Percentiles rank a stretch among this genome's conserved stretches.
Evolutionary conservation across 2,113 vertebrate genomes (phyloP).

Genomic region (Crotalus helleri): DNA sequence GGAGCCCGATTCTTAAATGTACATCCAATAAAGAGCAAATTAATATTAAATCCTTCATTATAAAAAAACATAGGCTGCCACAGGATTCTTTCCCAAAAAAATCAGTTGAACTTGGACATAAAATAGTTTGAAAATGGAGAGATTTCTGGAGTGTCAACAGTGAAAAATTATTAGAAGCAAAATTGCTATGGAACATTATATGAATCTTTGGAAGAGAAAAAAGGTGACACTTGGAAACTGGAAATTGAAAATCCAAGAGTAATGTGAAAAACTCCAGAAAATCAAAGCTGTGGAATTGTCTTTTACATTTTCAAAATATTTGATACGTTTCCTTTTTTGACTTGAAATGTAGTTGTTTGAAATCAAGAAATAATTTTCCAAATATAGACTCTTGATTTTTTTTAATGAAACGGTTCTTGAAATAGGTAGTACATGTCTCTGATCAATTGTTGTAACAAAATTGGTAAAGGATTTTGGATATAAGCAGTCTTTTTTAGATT

Average conservation of each 20-base stretch:
- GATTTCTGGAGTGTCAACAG: constrained; percentile 15
- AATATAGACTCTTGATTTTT: background rate
- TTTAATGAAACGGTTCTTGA: background rate
- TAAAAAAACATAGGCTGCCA: background rate
- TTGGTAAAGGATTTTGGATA: background rate
- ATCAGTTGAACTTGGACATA: background rate
- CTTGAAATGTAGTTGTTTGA: background rate
- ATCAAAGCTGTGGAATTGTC: constrained; percentile 11
- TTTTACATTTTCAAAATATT: background rate
- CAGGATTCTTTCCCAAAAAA: background rate
- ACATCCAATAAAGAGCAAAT: background rate
- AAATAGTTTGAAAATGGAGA: constrained; percentile 5
- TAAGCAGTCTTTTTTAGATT: background rate
- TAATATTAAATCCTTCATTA: constrained; percentile 23
- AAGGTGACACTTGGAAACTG: background rate
- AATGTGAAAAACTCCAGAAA: constrained; percentile 2
- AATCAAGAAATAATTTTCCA: background rate
- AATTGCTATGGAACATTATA: constrained; percentile 26
- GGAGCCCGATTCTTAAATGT: constrained; percentile 18
- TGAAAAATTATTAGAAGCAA: constrained; percentile 31
- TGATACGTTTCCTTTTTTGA: background rate
- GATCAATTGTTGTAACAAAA: background rate
- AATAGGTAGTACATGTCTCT: background rate
- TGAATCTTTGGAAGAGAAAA: constrained; percentile 6
- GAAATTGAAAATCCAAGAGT: constrained; percentile 21